phyloP scores from a whole-genome alignment of 2,113 vertebrate genomes.

The Ginglymostoma cirratum region DNA sequence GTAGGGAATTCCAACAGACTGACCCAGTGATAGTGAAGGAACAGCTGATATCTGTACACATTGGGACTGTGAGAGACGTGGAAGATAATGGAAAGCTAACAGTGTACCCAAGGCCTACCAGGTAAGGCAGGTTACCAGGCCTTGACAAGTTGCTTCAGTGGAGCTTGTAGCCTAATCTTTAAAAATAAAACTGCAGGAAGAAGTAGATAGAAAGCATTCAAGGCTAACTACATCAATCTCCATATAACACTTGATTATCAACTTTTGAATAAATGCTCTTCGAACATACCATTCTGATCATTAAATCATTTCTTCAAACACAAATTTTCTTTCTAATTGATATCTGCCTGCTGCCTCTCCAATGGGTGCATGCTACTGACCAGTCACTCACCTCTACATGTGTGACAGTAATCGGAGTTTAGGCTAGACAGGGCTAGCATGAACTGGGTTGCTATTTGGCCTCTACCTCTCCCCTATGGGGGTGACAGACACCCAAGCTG shows the following conservation, averaged over 20 bases:
- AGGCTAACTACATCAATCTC: background rate
- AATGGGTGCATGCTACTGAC: background rate
- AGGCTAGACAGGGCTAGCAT: background rate
- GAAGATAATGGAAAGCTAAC: background rate
- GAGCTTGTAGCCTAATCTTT: background rate
- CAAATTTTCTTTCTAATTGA: background rate
- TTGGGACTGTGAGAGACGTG: background rate
- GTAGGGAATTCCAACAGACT: background rate
- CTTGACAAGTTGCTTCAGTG: background rate
- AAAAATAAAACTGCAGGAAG: background rate
- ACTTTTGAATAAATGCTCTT: background rate
- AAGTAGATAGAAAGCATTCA: background rate
- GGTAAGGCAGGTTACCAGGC: background rate
- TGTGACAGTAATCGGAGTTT: background rate
- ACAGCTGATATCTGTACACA: background rate
- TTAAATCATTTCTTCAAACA: background rate
- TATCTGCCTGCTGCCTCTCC: background rate
- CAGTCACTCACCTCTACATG: background rate
- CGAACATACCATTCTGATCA: background rate
- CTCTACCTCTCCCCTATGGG: background rate
- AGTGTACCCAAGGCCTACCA: background rate
- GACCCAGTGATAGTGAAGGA: background rate
- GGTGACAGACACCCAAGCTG: background rate
- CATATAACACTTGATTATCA: background rate
- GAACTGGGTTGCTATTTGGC: background rate